Conservation (phyloP, 2,888 invertebrate species). For the Lepidochitona cinerea region DNA sequence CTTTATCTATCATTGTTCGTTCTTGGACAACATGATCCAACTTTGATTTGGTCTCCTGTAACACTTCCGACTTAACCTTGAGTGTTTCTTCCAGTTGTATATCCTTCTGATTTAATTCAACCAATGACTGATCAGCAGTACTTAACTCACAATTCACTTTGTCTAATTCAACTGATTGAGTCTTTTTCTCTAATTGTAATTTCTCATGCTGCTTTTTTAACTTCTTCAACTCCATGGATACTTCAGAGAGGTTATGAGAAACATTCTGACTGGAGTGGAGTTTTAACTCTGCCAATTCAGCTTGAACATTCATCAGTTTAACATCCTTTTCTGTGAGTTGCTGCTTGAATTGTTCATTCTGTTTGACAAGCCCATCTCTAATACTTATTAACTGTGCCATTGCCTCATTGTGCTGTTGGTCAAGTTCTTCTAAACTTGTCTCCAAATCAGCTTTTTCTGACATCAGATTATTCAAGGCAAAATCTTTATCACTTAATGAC, state of each 20-base stretch:
- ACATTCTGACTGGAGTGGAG: background rate
- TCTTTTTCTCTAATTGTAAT: conserved; percentile 21
- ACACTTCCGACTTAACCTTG: conserved; percentile 32
- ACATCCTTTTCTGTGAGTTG: conserved; percentile 28
- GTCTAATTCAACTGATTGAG: conserved; percentile 12
- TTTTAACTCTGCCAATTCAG: background rate
- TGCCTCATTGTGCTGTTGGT: conserved; percentile 81
- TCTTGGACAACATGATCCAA: conserved; percentile 31
- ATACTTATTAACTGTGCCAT: conserved; percentile 51
- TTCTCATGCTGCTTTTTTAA: background rate
- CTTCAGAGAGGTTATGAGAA: background rate
- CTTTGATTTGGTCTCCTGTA: conserved; percentile 37
- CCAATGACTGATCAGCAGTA: conserved; percentile 52
- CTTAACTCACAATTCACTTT: conserved; percentile 52
- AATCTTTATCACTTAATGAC: no score
- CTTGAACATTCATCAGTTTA: conserved; percentile 6
- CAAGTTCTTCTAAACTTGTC: conserved; percentile 80
- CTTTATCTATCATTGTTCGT: background rate
- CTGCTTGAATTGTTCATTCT: conserved; percentile 16
- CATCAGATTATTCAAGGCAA: no score
- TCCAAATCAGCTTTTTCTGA: conserved; percentile 72
- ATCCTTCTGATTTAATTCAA: conserved; percentile 65
- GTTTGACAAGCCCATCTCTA: conserved; percentile 36
- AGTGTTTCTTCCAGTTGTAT: conserved; percentile 50
- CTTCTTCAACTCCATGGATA: conserved; percentile 8